These are phyloP conservation scores for Chymomyza costata DNA, from an alignment of 1,140 invertebrate genomes.

Conservation along the genomic window DNA sequence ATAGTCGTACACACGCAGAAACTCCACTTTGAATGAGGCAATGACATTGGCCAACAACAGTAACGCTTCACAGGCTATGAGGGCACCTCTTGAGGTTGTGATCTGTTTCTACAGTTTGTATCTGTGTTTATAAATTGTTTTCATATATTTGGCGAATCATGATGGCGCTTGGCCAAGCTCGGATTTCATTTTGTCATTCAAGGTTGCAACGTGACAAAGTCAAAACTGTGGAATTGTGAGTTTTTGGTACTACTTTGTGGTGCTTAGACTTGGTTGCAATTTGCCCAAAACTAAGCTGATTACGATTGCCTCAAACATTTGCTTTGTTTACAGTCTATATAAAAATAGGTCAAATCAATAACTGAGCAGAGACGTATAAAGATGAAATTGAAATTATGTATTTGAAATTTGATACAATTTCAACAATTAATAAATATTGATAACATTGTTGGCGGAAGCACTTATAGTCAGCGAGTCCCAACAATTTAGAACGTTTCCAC, in stretches of 20 bases:
- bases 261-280: constrained; percentile 14
- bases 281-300: constrained; percentile 50
- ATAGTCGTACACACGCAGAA: too few relatives aligned
- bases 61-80: constrained; percentile 30
- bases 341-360: constrained; percentile 59
- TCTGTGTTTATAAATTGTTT: too few relatives aligned
- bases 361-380: constrained; percentile 17
- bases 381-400: constrained; percentile 50
- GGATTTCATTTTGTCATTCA: constrained; percentile 1
- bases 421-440: too few relatives aligned
- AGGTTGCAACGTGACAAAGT: too few relatives aligned
- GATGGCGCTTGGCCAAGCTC: constrained; percentile 5
- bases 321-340: constrained; percentile 8
- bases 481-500: too few relatives aligned
- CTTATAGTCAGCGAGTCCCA: too few relatives aligned
- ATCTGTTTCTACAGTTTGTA: constrained; percentile 32
- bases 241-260: constrained; percentile 1
- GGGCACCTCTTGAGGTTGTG: constrained; percentile 9
- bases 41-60: constrained; percentile 44
- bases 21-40: too few relatives aligned
- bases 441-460: too few relatives aligned
- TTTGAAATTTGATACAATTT: constrained; percentile 55
- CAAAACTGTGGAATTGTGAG: too few relatives aligned
- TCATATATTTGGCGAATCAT: constrained; percentile 42
- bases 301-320: constrained; percentile 23